Percentiles rank a stretch among this genome's conserved stretches.
phyloP scores from a whole-genome alignment of 2,888 invertebrate genomes.

The Xestia ashworthii region DNA sequence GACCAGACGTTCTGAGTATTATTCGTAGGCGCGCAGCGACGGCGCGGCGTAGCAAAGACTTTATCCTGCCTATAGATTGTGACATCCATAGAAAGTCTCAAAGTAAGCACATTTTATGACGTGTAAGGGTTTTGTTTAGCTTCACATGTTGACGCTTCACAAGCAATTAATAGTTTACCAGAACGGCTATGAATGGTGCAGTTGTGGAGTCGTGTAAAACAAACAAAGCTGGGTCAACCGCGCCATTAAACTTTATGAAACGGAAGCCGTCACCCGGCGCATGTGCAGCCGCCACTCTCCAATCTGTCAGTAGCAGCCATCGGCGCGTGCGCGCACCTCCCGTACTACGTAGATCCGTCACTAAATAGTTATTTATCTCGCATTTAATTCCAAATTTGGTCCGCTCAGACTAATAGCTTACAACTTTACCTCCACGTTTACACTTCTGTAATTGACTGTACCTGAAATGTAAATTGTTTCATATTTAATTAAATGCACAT shows the following conservation, averaged over 20 bases:
- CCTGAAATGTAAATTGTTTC: constrained; percentile 21
- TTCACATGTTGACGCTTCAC: constrained; percentile 62
- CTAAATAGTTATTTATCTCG: constrained; percentile 61
- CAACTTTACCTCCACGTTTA: constrained; percentile 26
- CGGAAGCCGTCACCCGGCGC: constrained; percentile 87
- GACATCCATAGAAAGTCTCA: background rate
- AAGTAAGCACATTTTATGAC: constrained; percentile 39
- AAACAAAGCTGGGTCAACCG: constrained; percentile 90
- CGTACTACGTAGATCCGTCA: constrained; percentile 61
- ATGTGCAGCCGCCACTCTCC: constrained; percentile 83
- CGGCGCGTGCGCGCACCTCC: constrained; percentile 65
- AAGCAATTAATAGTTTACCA: constrained; percentile 86
- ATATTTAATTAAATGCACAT: constrained; percentile 33
- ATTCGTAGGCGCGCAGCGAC: background rate
- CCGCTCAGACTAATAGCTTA: constrained; percentile 53
- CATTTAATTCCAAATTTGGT: constrained; percentile 63
- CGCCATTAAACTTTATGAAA: constrained; percentile 89
- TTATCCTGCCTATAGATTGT: constrained; percentile 3
- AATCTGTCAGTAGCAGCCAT: constrained; percentile 82
- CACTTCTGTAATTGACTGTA: constrained; percentile 32
- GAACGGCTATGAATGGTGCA: constrained; percentile 83
- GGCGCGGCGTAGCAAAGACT: background rate
- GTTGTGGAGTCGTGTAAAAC: constrained; percentile 85
- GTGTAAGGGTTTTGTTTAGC: constrained; percentile 46
- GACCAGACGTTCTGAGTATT: background rate